Percentiles rank a stretch among this genome's conserved stretches.
Evolutionary conservation across 2,797 vertebrate species (phyloP).

Genomic region (Cuniculus paca): DNA sequence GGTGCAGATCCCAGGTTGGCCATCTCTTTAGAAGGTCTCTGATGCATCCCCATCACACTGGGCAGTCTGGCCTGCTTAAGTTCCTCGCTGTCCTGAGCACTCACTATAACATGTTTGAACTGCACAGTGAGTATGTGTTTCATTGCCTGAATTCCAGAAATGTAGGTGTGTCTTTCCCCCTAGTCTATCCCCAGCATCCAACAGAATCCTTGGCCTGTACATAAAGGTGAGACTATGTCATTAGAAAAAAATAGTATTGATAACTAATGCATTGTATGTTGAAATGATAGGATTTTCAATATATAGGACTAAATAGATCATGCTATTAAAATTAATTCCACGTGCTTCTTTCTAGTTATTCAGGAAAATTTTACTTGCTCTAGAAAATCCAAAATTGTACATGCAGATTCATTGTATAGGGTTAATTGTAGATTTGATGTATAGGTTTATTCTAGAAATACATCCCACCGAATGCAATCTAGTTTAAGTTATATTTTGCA

Average conservation of each 20-base stretch:
- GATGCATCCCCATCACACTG: fast-evolving
- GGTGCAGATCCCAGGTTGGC: no score
- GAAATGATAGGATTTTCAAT: neutral
- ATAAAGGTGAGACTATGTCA: neutral
- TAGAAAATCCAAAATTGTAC: neutral
- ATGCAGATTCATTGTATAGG: no score
- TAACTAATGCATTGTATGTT: neutral
- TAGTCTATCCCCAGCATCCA: neutral
- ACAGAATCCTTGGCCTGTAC: neutral
- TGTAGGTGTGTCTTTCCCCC: neutral
- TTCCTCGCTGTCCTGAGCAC: neutral
- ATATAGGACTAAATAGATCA: neutral
- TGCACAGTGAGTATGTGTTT: neutral
- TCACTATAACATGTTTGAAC: fast-evolving
- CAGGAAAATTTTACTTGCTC: neutral
- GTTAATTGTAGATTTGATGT: neutral
- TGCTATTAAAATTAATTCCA: neutral
- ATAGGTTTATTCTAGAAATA: neutral
- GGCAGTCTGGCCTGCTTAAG: fast-evolving
- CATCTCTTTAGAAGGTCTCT: neutral
- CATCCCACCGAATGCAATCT: neutral
- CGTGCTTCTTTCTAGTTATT: neutral
- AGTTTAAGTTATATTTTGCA: neutral
- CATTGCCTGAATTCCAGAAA: neutral
- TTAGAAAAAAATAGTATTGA: neutral